Evolutionary conservation across 2,888 invertebrate species (phyloP).

Genomic region (Xylota sylvarum): DNA sequence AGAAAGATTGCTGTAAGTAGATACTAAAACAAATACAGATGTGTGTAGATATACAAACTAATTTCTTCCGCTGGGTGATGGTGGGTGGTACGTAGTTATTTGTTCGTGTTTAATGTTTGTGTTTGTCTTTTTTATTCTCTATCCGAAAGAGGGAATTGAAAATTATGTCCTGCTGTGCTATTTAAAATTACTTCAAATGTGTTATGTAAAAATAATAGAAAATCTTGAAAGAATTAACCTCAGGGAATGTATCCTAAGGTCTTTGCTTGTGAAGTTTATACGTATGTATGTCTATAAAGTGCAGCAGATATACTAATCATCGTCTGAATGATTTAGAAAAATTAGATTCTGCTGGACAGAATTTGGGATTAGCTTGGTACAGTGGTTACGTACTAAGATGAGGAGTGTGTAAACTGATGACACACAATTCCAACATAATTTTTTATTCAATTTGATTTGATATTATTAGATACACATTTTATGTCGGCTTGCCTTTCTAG

Average conservation of each 20-base stretch:
- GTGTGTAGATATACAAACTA: slow-evolving; percentile 30
- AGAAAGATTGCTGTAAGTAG: slow-evolving; percentile 91
- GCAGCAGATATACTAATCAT: no score
- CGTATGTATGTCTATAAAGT: no score
- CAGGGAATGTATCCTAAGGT: not conserved
- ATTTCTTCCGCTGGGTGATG: slow-evolving; percentile 36
- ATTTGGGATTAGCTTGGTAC: no score
- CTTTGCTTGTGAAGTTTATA: not conserved
- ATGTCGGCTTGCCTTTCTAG: no score
- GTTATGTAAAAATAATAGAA: not conserved
- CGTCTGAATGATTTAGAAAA: no score
- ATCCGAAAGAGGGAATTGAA: slow-evolving; percentile 8
- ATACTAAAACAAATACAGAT: slow-evolving; percentile 40
- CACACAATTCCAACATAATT: no score
- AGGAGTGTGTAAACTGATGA: no score
- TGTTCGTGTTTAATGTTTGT: not conserved
- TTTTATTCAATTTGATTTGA: no score
- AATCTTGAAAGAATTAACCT: not conserved
- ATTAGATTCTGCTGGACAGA: no score
- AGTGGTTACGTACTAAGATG: no score
- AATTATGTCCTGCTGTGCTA: slow-evolving; percentile 42
- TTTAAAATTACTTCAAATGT: slow-evolving; percentile 14
- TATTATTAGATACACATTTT: no score
- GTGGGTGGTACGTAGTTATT: slow-evolving; percentile 10
- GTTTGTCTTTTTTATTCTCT: slow-evolving; percentile 23